A percentile compares a stretch with the other conserved stretches of the same genome.
Conservation (phyloP, 2,113 vertebrate genomes). For the Lates calcarifer region DNA sequence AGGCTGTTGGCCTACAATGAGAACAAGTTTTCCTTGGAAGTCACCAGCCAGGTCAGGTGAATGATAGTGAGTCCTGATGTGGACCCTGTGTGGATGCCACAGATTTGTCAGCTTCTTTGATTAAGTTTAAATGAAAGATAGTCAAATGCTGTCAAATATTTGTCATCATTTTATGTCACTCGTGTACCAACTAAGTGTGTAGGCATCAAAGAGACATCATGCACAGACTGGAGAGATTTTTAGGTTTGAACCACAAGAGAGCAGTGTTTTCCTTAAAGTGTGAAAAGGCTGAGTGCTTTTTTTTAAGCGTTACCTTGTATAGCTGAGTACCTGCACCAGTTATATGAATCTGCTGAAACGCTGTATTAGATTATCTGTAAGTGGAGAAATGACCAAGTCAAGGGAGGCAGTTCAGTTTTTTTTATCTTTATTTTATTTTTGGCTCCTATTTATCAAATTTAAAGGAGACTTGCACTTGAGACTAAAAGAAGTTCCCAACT, state of each 20-base stretch:
- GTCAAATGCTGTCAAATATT: background rate
- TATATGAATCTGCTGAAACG: background rate
- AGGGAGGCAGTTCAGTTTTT: background rate
- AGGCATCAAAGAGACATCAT: background rate
- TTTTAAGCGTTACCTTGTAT: rapidly evolving
- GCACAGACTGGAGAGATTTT: background rate
- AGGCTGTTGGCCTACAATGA: background rate
- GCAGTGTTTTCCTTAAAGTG: slow-evolving; percentile 53
- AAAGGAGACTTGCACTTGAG: background rate
- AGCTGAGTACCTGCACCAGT: background rate
- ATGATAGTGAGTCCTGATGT: background rate
- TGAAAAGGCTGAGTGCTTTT: rapidly evolving
- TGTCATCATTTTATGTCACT: background rate
- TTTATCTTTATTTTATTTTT: background rate
- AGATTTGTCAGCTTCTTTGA: background rate
- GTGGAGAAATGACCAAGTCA: background rate
- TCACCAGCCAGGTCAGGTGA: background rate
- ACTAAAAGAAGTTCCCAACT: background rate
- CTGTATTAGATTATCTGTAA: background rate
- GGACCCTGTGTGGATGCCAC: background rate
- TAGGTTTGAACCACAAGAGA: slow-evolving; percentile 37
- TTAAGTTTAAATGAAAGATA: background rate
- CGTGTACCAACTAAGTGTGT: background rate
- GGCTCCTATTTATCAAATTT: background rate
- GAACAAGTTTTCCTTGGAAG: background rate